Evolutionary conservation across 35 echinoderm and acorn worm genomes (phyloP).

Genomic region (Ophiothrix spiculata): DNA sequence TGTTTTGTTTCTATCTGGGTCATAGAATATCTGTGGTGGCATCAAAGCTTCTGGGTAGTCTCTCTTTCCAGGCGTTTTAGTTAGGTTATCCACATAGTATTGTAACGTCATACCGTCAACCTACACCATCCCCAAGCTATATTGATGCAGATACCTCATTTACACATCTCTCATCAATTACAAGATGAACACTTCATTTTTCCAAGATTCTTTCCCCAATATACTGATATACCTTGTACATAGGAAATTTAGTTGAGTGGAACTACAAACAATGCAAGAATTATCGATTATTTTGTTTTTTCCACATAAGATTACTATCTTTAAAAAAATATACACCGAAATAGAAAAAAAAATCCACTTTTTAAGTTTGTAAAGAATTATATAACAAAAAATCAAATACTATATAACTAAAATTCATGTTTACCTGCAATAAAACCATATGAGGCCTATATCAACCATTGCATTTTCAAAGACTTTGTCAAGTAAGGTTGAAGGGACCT

Average conservation of each 20-base stretch:
- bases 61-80: conserved; percentile 3
- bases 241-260: neutral
- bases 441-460: no score
- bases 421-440: no score
- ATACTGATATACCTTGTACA: neutral
- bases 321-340: no score
- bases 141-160: conserved; percentile 10
- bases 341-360: no score
- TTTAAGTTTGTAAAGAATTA: no score
- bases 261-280: no score
- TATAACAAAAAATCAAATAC: no score
- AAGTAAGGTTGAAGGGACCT: no score
- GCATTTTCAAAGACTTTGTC: no score
- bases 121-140: neutral
- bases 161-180: conserved; percentile 2
- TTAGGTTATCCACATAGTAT: conserved; percentile 4
- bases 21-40: neutral
- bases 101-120: conserved; percentile 2
- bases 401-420: no score
- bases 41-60: neutral
- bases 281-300: no score
- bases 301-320: no score
- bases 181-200: conserved; percentile 6
- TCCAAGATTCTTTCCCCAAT: neutral
- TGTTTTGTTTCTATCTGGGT: conserved; percentile 13